Conservation (phyloP, 2,113 vertebrate species). For the Myodes glareolus region DNA sequence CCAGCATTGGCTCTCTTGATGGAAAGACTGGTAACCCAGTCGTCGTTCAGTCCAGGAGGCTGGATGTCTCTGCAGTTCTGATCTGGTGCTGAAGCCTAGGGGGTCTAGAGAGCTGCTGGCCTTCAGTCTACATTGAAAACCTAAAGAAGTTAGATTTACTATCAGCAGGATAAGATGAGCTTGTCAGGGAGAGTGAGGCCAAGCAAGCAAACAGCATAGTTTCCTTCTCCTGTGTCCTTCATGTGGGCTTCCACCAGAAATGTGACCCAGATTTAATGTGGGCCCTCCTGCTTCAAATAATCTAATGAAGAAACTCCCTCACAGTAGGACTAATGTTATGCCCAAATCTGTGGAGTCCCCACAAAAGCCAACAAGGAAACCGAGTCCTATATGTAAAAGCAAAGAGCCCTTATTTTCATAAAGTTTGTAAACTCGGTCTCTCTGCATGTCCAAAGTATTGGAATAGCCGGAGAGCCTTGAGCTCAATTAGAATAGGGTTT, state of each 20-base stretch:
- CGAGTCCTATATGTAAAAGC: too few relatives aligned
- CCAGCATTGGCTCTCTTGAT: neutral
- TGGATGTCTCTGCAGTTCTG: neutral
- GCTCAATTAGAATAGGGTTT: too few relatives aligned
- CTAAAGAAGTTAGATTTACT: neutral
- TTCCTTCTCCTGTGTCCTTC: neutral
- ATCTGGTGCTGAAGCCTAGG: neutral
- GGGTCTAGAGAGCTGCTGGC: neutral
- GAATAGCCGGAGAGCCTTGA: too few relatives aligned
- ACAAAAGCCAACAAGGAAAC: too few relatives aligned
- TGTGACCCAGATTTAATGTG: neutral
- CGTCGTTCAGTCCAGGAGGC: neutral
- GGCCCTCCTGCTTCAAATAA: neutral
- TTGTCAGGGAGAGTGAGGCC: neutral
- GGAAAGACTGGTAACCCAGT: accelerated
- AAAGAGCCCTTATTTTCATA: too few relatives aligned
- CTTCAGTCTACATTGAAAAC: neutral
- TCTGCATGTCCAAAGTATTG: too few relatives aligned
- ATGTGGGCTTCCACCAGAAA: neutral
- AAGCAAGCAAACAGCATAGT: neutral
- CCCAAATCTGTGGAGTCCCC: too few relatives aligned
- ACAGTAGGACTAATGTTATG: too few relatives aligned
- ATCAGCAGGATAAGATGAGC: neutral
- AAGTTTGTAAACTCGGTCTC: too few relatives aligned
- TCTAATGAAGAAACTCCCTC: neutral